Base-by-base conservation (phyloP, 2,797 vertebrate species). In the Vultur gryphus region DNA sequence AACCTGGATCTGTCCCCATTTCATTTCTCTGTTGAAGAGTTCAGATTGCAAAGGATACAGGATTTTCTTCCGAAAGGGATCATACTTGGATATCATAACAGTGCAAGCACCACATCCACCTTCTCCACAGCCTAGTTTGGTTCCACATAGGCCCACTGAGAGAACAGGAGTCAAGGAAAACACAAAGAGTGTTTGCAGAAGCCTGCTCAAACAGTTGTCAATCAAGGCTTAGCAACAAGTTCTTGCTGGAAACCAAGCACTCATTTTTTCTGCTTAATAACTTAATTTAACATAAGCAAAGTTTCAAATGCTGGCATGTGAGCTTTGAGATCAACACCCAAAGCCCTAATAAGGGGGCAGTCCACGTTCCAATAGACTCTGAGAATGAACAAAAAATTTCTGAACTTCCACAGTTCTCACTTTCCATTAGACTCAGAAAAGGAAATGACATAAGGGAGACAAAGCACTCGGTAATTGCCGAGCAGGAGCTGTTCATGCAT, bases 101-200 rank as follows among this genome's bases (percentile, higher is more conserved):
- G 99, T 99, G 72, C 99, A 99, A 70, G 99, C 99, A 17, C 99
- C 99, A 81, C 99, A 99, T 72, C 99, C 99, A 4, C 99, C 99
- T 97, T 99, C 99, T 90, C 99, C 99, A 95, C 99, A 99, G 81
- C 99, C 99, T 62, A 99, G 98, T 88, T 99, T 99, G 54, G 99
- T 99, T 79, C 99, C 99, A 16, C 98, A 98, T 20, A 99, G 96
- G 52, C 98, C 98, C 98, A 99, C 99, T 99, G 97, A 85, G 44
- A 49, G 21, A 90, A 46, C 33, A 46, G n/a, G 48, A 46, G 88
- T 98, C 98, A 98, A 98, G 98, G 98, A 98, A 97, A 94, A 93
- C 29, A 33, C 0, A 0, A 65, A 28, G n/a, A 59, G 19, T 8
- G 2, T 44, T 83, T 39, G 67, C 64, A 94, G 88, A 87, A 81